Evolutionary conservation across 35 echinoderm and acorn worm species (phyloP), one percentile per base, ranked within the genome.

Genomic region (Lytechinus variegatus): DNA sequence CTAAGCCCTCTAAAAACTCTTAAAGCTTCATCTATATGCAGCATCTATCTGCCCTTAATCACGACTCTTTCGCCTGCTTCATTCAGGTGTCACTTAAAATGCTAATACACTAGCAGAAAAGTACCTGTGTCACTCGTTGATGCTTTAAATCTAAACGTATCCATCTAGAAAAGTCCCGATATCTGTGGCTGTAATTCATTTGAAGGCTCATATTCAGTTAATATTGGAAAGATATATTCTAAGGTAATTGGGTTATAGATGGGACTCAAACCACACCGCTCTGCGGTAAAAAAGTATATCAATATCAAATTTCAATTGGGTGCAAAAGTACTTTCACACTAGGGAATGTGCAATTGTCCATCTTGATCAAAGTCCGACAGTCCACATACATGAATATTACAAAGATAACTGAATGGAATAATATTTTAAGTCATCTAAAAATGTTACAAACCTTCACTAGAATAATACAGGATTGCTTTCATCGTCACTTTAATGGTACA

Each of bases 171-270:
- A 79, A 79, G 66, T 79, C 66, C 16, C 66, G 19, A 79, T 79
- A 79, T 79, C 66, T 6, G 24, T 13, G 14, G 66, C 66, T 24
- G 14, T 79, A 79, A 79, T 79, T 79, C 24, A 79, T 79, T 79
- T 79, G 8, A 16, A 24, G 66, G 66, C n/a, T 24, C 66, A 79
- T 19, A 79, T 79, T 16, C 19, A 24, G 6, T 1, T 16, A 24
- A 24, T 79, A 79, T 79, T 79, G n/a, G 66, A 79, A 79, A 79
- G 66, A 79, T 79, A 79, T 79, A 79, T 79, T 79, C 66, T 79
- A 24, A 79, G 66, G 14, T 79, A 79, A 79, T 79, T 79, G 66
- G 66, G 66, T 79, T 79, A 79, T 79, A 79, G 66, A 79, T 79
- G 66, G 66, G 66, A 79, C 66, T 79, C 19, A 79, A 79, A 79